Conservation (phyloP, 1,140 invertebrate species). For the Tribolium castaneum region DNA sequence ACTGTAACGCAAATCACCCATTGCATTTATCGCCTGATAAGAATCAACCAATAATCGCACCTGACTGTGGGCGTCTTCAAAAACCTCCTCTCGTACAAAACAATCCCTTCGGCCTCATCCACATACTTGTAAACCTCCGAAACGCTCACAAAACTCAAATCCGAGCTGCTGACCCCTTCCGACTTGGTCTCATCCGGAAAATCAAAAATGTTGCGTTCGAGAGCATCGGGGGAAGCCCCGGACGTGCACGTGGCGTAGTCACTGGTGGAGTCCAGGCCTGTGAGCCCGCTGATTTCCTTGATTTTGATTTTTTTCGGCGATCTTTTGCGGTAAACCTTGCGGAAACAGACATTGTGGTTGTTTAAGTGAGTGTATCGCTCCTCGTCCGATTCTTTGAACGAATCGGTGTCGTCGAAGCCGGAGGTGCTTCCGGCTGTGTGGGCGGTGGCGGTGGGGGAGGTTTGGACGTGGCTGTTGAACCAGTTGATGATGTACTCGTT, state of each 20-base stretch:
- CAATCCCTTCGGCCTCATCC: slow-evolving; percentile 76
- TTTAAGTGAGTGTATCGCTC: neutral
- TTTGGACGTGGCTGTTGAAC: slow-evolving; percentile 54
- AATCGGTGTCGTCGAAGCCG: slow-evolving; percentile 32
- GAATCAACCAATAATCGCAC: slow-evolving; percentile 59
- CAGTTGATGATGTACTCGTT: slow-evolving; percentile 61
- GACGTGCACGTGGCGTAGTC: slow-evolving; percentile 60
- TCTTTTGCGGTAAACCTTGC: slow-evolving; percentile 48
- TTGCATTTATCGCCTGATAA: neutral
- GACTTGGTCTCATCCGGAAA: slow-evolving; percentile 37
- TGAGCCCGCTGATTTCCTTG: slow-evolving; percentile 47
- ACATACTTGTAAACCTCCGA: slow-evolving; percentile 82
- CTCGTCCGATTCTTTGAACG: slow-evolving; percentile 10
- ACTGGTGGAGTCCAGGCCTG: slow-evolving; percentile 54
- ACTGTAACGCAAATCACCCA: slow-evolving; percentile 40
- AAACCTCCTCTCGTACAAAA: slow-evolving; percentile 76
- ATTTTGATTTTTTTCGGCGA: neutral
- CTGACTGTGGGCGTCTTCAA: slow-evolving; percentile 65
- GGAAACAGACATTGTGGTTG: slow-evolving; percentile 46
- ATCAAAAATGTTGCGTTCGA: slow-evolving; percentile 56
- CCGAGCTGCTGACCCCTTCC: slow-evolving; percentile 45
- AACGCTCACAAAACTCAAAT: slow-evolving; percentile 65
- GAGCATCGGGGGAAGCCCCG: slow-evolving; percentile 44
- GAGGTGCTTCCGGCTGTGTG: slow-evolving; percentile 1
- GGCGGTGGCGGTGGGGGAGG: neutral